Percentiles rank a stretch among this genome's conserved stretches.
Conservation (phyloP, 2,888 invertebrate species). For the Mythimna pallens region DNA sequence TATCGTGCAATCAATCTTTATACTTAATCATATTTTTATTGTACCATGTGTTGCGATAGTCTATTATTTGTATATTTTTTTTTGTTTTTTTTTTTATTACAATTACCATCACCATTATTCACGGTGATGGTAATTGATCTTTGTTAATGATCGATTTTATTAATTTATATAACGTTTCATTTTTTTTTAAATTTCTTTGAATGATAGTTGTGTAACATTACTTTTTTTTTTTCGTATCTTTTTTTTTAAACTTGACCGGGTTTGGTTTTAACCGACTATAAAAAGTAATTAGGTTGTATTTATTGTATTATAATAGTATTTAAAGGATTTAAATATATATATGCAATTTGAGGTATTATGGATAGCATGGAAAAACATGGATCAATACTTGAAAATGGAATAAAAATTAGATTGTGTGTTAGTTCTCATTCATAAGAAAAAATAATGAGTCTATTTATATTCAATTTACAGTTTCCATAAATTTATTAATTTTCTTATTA, state of each 20-base stretch:
- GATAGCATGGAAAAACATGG: background rate
- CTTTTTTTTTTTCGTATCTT: background rate
- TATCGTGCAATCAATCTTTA: slow-evolving; percentile 57
- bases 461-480: slow-evolving; percentile 20
- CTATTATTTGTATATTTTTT: slow-evolving; percentile 53
- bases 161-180: background rate
- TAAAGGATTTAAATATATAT: background rate
- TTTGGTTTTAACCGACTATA: background rate
- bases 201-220: background rate
- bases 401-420: background rate
- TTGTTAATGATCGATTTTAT: slow-evolving; percentile 20
- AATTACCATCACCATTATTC: slow-evolving; percentile 15
- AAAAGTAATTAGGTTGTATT: background rate
- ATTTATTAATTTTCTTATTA: background rate
- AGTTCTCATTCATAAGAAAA: background rate
- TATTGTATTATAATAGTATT: background rate
- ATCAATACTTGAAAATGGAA: background rate
- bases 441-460: slow-evolving; percentile 14
- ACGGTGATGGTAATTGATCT: slow-evolving; percentile 20
- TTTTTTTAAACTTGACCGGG: background rate
- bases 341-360: background rate
- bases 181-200: background rate
- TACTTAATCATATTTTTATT: slow-evolving; percentile 48
- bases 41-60: slow-evolving; percentile 34
- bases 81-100: slow-evolving; percentile 31